These are phyloP conservation scores for Aythya baeri DNA, from an alignment of 2,113 vertebrate species.

Conservation along the genomic window DNA sequence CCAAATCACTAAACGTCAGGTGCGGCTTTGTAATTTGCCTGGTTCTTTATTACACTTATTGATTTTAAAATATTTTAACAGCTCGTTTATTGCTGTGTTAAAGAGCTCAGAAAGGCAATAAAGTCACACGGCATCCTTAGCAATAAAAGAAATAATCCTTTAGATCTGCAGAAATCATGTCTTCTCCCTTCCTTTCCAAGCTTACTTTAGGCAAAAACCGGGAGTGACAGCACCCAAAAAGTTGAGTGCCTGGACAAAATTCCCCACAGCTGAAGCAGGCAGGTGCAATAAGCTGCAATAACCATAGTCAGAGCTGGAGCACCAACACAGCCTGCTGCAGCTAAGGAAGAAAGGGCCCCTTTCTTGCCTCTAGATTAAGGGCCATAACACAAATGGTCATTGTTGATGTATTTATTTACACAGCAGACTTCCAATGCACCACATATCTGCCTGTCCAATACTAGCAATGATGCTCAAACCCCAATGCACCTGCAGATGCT, in stretches of 20 bases:
- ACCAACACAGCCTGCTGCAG: background rate
- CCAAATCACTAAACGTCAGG: constrained; percentile 33
- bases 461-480: background rate
- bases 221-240: background rate
- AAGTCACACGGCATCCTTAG: constrained; percentile 2
- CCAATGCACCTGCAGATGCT: rapidly evolving
- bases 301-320: background rate
- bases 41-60: constrained; percentile 60
- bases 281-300: background rate
- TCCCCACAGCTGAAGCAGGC: rapidly evolving
- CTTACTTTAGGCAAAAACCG: background rate
- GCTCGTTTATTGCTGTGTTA: constrained; percentile 38
- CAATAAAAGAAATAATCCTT: constrained; percentile 34
- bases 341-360: background rate
- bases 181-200: background rate
- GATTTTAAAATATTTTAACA: constrained; percentile 67
- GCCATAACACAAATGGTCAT: rapidly evolving
- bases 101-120: constrained; percentile 53
- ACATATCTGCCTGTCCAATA: rapidly evolving
- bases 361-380: background rate
- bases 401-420: background rate
- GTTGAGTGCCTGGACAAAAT: background rate
- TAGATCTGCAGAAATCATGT: background rate
- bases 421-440: background rate
- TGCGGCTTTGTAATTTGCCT: constrained; percentile 21